These are phyloP conservation scores for Salmo trutta DNA, from an alignment of 2,797 vertebrate genomes.

Conservation along the genomic window DNA sequence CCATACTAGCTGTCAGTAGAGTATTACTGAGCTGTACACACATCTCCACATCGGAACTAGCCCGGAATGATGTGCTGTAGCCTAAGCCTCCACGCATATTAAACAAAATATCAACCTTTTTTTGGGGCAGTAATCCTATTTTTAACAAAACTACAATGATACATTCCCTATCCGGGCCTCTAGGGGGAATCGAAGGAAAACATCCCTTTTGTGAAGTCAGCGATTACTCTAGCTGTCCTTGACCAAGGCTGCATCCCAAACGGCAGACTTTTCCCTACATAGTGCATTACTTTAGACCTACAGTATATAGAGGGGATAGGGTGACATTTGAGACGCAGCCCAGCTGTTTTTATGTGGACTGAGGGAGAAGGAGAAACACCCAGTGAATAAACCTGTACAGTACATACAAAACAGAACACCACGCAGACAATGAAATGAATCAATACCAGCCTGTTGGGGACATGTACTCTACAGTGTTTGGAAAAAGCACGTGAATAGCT, in stretches of 20 bases:
- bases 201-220: constrained; percentile 57
- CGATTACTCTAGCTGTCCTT: constrained; percentile 30
- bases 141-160: constrained; percentile 55
- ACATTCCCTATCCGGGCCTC: constrained; percentile 49
- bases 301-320: constrained; percentile 16
- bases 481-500: neutral
- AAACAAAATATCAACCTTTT: constrained; percentile 60
- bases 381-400: neutral
- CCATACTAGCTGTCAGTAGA: constrained; percentile 37
- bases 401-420: neutral
- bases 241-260: constrained; percentile 29
- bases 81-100: constrained; percentile 62
- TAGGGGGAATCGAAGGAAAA: neutral
- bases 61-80: constrained; percentile 32
- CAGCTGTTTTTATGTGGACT: neutral
- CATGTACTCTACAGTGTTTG: neutral
- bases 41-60: constrained; percentile 43
- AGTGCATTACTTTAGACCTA: constrained; percentile 33
- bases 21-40: constrained; percentile 52
- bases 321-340: neutral
- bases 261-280: constrained; percentile 13
- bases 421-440: neutral
- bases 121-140: constrained; percentile 56
- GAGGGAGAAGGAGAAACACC: neutral
- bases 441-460: neutral